These are phyloP conservation scores for Zaprionus nigranus DNA, from an alignment of 1,140 invertebrate species.

Conservation along the genomic window DNA sequence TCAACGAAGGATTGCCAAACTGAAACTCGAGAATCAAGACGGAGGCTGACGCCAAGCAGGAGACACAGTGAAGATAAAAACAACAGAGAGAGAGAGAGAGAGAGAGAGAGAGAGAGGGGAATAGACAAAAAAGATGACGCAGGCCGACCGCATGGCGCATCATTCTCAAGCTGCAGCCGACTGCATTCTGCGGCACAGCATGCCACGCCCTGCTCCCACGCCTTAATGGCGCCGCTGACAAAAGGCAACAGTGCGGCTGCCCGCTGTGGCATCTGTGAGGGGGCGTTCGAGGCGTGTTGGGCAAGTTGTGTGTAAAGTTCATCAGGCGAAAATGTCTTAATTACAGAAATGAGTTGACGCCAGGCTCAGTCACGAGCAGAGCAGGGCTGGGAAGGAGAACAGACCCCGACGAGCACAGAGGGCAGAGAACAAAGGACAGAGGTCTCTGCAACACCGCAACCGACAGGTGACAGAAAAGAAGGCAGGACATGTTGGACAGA, in stretches of 20 bases:
- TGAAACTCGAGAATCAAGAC: neutral
- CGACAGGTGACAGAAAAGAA: neutral
- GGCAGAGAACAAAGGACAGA: neutral
- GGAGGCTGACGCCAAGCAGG: neutral
- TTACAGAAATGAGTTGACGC: constrained; percentile 63
- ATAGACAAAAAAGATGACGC: neutral
- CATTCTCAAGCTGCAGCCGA: constrained; percentile 2
- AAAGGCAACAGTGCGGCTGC: neutral
- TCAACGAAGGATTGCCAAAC: constrained; percentile 2
- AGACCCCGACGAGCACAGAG: neutral
- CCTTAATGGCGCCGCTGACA: neutral
- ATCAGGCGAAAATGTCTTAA: constrained; percentile 78
- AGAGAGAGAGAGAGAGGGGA: too few relatives aligned
- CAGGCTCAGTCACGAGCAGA: neutral
- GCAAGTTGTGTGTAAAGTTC: constrained; percentile 59
- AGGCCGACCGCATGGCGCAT: neutral
- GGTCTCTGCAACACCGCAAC: neutral
- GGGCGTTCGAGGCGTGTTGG: constrained; percentile 33
- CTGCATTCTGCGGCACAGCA: neutral
- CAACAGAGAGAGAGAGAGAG: neutral
- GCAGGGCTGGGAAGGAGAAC: neutral
- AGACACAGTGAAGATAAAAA: neutral
- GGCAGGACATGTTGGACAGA: constrained; percentile 13
- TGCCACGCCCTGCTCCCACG: neutral
- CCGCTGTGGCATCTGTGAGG: neutral